A percentile compares a stretch with the other conserved stretches of the same genome.
Evolutionary conservation across 2,888 invertebrate species (phyloP).

Genomic region (Aplocera efformata): DNA sequence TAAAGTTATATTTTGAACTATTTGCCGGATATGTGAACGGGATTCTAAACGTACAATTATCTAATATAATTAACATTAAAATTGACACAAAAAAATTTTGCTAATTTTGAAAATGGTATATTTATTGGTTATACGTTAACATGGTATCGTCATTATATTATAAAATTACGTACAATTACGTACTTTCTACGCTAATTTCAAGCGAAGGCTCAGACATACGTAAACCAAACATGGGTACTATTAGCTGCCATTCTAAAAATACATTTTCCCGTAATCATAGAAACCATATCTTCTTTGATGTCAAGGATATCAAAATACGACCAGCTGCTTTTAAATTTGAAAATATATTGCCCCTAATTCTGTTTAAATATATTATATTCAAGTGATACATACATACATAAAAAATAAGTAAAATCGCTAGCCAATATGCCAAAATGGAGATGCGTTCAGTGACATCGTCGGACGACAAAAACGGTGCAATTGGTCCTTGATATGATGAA

Average conservation of each 20-base stretch:
- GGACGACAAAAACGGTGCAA: too few relatives aligned
- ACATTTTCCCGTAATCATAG: too few relatives aligned
- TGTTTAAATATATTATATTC: too few relatives aligned
- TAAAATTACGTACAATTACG: constrained; percentile 24
- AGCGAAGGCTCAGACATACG: constrained; percentile 8
- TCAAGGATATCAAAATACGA: too few relatives aligned
- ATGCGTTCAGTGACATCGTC: too few relatives aligned
- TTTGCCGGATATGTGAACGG: constrained; percentile 26
- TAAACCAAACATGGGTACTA: background rate
- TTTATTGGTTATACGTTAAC: constrained; percentile 8
- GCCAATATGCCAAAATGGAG: too few relatives aligned
- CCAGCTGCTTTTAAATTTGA: too few relatives aligned
- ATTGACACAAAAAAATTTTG: constrained; percentile 46
- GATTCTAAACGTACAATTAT: constrained; percentile 24
- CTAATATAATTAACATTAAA: constrained; percentile 45
- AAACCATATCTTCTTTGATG: too few relatives aligned
- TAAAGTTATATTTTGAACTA: constrained; percentile 30
- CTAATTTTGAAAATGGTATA: constrained; percentile 18
- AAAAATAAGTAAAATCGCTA: too few relatives aligned
- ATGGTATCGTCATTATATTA: constrained; percentile 8
- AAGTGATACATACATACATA: too few relatives aligned
- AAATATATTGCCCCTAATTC: too few relatives aligned
- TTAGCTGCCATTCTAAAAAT: background rate
- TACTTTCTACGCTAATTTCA: constrained; percentile 7
- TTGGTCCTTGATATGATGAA: too few relatives aligned